Percentiles rank a stretch among this genome's conserved stretches.
Evolutionary conservation across 2,113 vertebrate genomes (phyloP).

Genomic region (Leuciscus idus): DNA sequence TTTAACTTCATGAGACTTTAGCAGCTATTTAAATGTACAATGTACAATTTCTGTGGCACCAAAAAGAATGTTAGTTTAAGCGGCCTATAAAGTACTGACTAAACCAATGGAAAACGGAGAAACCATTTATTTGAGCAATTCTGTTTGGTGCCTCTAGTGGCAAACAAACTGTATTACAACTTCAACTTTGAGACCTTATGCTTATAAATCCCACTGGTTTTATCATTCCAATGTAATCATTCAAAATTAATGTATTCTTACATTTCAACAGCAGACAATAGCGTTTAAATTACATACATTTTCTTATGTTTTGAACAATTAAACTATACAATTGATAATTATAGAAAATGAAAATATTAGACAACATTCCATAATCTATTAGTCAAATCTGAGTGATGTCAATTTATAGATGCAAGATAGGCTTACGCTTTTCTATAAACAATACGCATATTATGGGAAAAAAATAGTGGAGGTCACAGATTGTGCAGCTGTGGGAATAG

Average conservation of each 20-base stretch:
- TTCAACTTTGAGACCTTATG: neutral
- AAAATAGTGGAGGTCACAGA: neutral
- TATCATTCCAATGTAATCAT: neutral
- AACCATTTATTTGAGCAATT: neutral
- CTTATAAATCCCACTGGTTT: neutral
- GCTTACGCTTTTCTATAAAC: neutral
- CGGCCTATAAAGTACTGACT: neutral
- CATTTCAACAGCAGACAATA: neutral
- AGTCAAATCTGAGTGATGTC: neutral
- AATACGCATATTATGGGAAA: no score
- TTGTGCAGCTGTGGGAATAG: neutral
- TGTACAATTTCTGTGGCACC: neutral
- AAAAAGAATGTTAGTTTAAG: neutral
- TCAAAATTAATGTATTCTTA: neutral
- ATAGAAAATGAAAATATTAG: neutral
- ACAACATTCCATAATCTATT: neutral
- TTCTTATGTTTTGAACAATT: neutral
- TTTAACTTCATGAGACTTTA: slow-evolving; percentile 7
- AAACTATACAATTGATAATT: neutral
- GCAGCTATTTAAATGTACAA: neutral
- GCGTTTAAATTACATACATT: neutral
- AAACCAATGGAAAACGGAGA: neutral
- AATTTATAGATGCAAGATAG: neutral
- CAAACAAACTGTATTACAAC: neutral
- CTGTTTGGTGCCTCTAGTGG: neutral